A percentile compares a stretch with the other conserved stretches of the same genome.
phyloP scores from a whole-genome alignment of 1,140 invertebrate genomes.

The Lutraria rhynchaena region DNA sequence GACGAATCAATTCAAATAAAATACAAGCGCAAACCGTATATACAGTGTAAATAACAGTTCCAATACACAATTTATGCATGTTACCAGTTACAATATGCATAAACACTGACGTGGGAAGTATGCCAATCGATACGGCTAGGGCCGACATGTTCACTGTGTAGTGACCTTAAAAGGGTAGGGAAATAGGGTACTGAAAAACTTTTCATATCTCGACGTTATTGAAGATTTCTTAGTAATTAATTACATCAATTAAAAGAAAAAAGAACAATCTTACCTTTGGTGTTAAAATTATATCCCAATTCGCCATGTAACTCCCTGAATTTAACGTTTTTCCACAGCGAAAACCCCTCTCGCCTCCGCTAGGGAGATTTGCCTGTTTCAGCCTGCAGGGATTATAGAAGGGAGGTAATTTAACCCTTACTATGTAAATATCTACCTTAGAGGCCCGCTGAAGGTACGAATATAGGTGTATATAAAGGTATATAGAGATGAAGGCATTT shows the following conservation, averaged over 20 bases:
- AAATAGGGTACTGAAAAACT: conserved; percentile 58
- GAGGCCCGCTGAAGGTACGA: conserved; percentile 48
- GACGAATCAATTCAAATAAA: neutral
- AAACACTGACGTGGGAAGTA: conserved; percentile 18
- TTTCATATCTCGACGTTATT: neutral
- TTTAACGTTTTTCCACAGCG: conserved; percentile 47
- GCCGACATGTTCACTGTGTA: conserved; percentile 58
- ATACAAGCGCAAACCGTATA: too few species aligned
- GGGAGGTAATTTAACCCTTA: conserved; percentile 61
- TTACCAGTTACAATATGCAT: too few species aligned
- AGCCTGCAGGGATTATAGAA: conserved; percentile 58
- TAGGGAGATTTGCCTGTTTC: conserved; percentile 48
- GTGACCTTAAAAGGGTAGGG: conserved; percentile 57
- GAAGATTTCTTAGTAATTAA: neutral
- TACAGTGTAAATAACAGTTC: too few species aligned
- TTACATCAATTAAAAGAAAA: conserved; percentile 5
- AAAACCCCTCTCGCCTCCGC: conserved; percentile 41
- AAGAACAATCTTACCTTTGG: conserved; percentile 47
- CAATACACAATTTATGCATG: too few species aligned
- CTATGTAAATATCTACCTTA: conserved; percentile 48
- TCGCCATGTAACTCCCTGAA: conserved; percentile 31
- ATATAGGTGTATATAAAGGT: too few species aligned
- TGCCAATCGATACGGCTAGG: conserved; percentile 60
- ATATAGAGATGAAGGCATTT: too few species aligned
- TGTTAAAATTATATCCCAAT: conserved; percentile 27